Conservation (phyloP, 2,888 invertebrate species). For the Hirtodrosophila trivittata region DNA sequence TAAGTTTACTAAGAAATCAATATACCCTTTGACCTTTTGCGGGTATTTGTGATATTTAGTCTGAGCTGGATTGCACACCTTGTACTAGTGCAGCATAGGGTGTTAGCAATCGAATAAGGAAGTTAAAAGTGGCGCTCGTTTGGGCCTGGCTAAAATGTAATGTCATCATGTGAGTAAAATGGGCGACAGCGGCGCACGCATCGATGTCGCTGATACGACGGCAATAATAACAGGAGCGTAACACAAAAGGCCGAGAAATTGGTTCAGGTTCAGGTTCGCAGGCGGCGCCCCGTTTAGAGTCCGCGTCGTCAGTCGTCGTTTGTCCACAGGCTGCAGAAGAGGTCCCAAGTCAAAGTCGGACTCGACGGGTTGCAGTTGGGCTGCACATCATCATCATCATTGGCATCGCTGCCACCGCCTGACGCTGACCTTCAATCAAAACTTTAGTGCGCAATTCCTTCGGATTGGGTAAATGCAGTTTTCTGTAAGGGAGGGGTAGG, state of each 20-base stretch:
- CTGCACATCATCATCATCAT: neutral
- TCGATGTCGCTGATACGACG: conserved; percentile 35
- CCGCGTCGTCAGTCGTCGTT: conserved; percentile 71
- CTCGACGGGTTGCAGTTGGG: neutral
- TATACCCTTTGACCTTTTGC: too few relatives aligned
- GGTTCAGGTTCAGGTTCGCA: conserved; percentile 53
- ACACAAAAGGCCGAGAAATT: conserved; percentile 63
- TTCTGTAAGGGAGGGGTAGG: conserved; percentile 30
- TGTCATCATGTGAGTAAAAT: conserved; percentile 68
- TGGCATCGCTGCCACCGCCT: conserved; percentile 27
- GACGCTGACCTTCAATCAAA: conserved; percentile 70
- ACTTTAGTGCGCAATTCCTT: conserved; percentile 68
- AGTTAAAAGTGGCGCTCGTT: conserved; percentile 4
- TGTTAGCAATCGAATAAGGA: neutral
- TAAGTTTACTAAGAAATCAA: too few relatives aligned
- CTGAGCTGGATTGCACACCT: too few relatives aligned
- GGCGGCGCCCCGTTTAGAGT: conserved; percentile 56
- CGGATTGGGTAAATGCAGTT: conserved; percentile 59
- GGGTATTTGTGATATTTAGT: too few relatives aligned
- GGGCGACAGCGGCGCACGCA: conserved; percentile 32
- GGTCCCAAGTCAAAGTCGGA: conserved; percentile 32
- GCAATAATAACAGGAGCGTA: conserved; percentile 51
- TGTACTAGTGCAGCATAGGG: neutral
- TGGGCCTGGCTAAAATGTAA: conserved; percentile 55
- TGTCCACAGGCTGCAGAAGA: conserved; percentile 68